These are phyloP conservation scores for Pterocles burchelli DNA, from an alignment of 2,113 vertebrate species.

Conservation along the genomic window DNA sequence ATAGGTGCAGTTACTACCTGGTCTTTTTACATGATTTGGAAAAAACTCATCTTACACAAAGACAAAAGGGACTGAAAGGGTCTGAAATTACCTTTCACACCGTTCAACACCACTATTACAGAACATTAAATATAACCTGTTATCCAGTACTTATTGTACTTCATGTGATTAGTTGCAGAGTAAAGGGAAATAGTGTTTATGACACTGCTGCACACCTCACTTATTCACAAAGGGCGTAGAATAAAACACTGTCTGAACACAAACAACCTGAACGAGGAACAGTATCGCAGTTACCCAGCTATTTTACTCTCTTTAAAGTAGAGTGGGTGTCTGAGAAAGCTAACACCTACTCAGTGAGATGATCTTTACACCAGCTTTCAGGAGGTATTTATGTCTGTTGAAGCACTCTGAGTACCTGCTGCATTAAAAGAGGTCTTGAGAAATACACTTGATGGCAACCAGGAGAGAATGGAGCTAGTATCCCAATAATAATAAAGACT, in stretches of 20 bases:
- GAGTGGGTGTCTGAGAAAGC: neutral
- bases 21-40: neutral
- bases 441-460: neutral
- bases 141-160: neutral
- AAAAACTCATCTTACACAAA: neutral
- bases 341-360: neutral
- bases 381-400: neutral
- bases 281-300: neutral
- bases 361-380: neutral
- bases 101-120: neutral
- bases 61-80: neutral
- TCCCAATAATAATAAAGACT: neutral
- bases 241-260: neutral
- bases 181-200: neutral
- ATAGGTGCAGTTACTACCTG: neutral
- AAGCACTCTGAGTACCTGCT: neutral
- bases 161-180: neutral
- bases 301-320: neutral
- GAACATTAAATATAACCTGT: neutral
- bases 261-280: neutral
- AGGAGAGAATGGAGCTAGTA: neutral
- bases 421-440: neutral
- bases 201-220: neutral
- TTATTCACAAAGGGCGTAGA: fast-evolving
- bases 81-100: neutral